phyloP scores from a whole-genome alignment of 2,888 invertebrate species.

The Conops quadrifasciatus region DNA sequence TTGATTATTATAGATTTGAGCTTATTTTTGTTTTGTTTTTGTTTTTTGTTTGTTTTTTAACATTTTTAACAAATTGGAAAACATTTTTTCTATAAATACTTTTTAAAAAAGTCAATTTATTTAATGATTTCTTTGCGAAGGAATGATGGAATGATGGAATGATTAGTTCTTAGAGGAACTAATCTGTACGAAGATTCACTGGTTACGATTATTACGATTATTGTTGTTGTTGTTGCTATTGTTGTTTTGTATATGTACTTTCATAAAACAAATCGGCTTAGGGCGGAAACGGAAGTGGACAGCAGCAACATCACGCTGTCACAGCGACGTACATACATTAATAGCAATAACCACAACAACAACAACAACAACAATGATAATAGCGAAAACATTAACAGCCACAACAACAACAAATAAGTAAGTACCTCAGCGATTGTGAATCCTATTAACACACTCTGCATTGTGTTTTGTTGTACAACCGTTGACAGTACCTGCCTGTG shows the following conservation, averaged over 20 bases:
- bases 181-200: too few relatives aligned
- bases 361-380: slow-evolving; percentile 5
- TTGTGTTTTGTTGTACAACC: not conserved
- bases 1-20: too few relatives aligned
- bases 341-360: slow-evolving; percentile 1
- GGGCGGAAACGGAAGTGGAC: not conserved
- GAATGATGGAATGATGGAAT: too few relatives aligned
- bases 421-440: not conserved
- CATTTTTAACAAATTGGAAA: not conserved
- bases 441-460: not conserved
- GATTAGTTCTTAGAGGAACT: too few relatives aligned
- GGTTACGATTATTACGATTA: too few relatives aligned
- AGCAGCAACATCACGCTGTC: not conserved
- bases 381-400: not conserved
- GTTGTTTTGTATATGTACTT: slow-evolving; percentile 3
- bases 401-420: slow-evolving; percentile 9
- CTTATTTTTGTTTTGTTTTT: not conserved
- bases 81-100: not conserved
- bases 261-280: too few relatives aligned
- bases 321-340: not conserved
- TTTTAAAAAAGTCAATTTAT: too few relatives aligned
- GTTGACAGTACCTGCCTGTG: too few relatives aligned
- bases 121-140: too few relatives aligned
- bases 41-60: not conserved
- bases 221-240: not conserved